Base-by-base conservation (phyloP, 1,140 invertebrate genomes). In the Lamellibrachia luymesi region DNA sequence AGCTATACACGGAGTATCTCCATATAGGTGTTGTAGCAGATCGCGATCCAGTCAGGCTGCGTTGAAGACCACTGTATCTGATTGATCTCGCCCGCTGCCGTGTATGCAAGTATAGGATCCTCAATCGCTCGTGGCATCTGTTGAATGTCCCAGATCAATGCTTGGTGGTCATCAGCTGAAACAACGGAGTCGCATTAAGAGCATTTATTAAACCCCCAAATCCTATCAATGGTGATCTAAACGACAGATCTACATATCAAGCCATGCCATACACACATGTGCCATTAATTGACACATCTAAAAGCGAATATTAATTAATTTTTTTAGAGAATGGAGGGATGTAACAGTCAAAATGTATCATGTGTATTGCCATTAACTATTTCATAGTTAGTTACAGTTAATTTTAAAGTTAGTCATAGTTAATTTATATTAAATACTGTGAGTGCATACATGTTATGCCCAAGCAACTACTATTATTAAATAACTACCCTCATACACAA, bases 21-120 rank as follows among this genome's bases (percentile, higher is more conserved):
- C 64, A 99, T 97, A 94, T 98, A 98, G 97, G 99, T 98, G 96
- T 99, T 99, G 96, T 99, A 99, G 97, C 99, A 99, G 96, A 99
- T 99, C 49, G 99, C 98, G 95, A 99, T 99, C 99, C 99, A 99
- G 96, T 99, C 99, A 4, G 99, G 99, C 95, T 99, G 99, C 0
- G 99, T 99, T n/a, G 98, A 98, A 4, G 99, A 99, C 99, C 99
- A 99, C 96, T 99, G 99, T 94, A 99, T 99, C 97, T 99, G 99
- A 97, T 99, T 99, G 94, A 99, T 96, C 97, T 99, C 99, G 90
- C 99, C 99, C 96, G 99, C 98, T 17, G 96, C 95, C 10, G 98
- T 99, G 96, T 99, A 99, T 0, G 99, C 99, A 49, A 99, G 97
- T 95, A 99, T 99, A 38, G 99, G 99, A 97, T 99, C 99, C 97